Evolutionary conservation across 2,113 vertebrate genomes (phyloP).

Genomic region (Mus pahari): DNA sequence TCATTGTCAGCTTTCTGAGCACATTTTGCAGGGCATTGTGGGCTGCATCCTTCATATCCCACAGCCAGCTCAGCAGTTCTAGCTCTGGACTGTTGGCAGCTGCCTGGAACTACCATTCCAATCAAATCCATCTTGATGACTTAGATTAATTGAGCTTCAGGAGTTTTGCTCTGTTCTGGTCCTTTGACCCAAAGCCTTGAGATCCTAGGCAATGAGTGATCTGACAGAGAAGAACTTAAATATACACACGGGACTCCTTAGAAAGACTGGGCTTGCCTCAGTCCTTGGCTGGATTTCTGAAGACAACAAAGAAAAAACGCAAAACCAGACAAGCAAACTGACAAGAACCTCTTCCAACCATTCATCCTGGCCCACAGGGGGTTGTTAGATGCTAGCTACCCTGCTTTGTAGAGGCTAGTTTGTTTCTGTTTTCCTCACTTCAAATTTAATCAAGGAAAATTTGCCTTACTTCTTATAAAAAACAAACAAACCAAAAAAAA

Average conservation of each 20-base stretch:
- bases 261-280: constrained; percentile 38
- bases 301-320: constrained; percentile 13
- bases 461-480: constrained; percentile 28
- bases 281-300: constrained; percentile 41
- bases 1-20: background rate
- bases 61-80: constrained; percentile 48
- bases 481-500: background rate
- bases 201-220: background rate
- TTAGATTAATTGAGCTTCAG: constrained; percentile 73
- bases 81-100: constrained; percentile 11
- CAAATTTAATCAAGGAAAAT: constrained; percentile 54
- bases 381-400: constrained; percentile 8
- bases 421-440: constrained; percentile 51
- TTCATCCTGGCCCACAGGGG: background rate
- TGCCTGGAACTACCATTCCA: constrained; percentile 66
- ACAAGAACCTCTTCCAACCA: background rate
- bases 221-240: constrained; percentile 33
- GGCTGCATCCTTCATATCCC: background rate
- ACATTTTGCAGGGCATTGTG: background rate
- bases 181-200: constrained; percentile 63
- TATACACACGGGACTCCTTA: constrained; percentile 40
- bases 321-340: constrained; percentile 25
- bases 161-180: constrained; percentile 49
- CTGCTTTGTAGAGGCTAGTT: constrained; percentile 31
- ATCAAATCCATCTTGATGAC: constrained; percentile 69